Evolutionary conservation across 1,140 invertebrate genomes (phyloP).

Genomic region (Cherax destructor): DNA sequence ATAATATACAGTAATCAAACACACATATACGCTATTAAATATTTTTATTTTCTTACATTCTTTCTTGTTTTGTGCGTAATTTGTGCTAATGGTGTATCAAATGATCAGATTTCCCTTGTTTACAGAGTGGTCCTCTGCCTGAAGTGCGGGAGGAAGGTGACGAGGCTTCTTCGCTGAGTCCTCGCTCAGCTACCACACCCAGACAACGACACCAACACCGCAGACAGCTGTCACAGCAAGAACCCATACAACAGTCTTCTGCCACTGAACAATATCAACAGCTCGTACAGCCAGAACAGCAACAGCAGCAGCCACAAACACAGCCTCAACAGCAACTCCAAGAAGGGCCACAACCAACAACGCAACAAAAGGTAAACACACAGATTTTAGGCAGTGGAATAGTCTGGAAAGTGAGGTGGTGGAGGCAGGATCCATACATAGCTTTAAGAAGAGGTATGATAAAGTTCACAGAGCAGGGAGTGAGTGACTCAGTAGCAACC

Average conservation of each 20-base stretch:
- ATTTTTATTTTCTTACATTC: too few relatives aligned
- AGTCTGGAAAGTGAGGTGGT: too few relatives aligned
- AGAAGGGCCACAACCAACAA: not conserved
- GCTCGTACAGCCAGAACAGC: not conserved
- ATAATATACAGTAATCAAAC: too few relatives aligned
- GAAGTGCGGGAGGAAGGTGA: constrained; percentile 34
- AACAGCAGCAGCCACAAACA: not conserved
- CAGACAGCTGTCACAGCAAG: not conserved
- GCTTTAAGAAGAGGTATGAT: too few relatives aligned
- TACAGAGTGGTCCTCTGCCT: constrained; percentile 13
- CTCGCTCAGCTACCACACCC: constrained; percentile 23
- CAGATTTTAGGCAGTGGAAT: not conserved
- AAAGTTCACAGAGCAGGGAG: too few relatives aligned
- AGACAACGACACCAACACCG: not conserved
- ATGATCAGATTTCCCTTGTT: too few relatives aligned
- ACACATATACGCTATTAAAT: too few relatives aligned
- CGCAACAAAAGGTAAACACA: not conserved
- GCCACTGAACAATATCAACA: not conserved
- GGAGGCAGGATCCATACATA: too few relatives aligned
- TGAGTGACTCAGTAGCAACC: too few relatives aligned
- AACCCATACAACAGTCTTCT: not conserved
- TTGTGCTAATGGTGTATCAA: too few relatives aligned
- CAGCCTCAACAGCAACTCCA: not conserved
- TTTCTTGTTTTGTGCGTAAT: too few relatives aligned
- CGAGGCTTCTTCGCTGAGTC: not conserved